These are phyloP conservation scores for Trisateles emortualis DNA, from an alignment of 2,888 invertebrate species.

Conservation along the genomic window DNA sequence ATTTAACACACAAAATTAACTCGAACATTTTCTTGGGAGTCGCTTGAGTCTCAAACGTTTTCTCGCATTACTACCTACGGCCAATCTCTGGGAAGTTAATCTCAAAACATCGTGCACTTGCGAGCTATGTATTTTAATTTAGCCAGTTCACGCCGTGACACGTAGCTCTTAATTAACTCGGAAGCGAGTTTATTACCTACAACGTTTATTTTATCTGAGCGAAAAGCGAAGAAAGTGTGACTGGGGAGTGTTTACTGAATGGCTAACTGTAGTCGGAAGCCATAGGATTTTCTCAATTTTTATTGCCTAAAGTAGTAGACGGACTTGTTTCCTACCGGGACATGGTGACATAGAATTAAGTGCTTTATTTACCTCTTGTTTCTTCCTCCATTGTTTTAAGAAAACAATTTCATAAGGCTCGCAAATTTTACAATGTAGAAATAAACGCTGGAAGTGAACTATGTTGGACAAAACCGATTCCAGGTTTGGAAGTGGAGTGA, in stretches of 20 bases:
- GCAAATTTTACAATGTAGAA: no score
- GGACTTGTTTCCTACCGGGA: no score
- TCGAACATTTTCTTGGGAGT: conserved; percentile 27
- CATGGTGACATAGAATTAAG: no score
- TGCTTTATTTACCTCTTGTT: no score
- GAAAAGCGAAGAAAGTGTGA: conserved; percentile 42
- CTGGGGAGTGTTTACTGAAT: conserved; percentile 36
- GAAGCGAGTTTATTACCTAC: conserved; percentile 55
- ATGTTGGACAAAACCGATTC: no score
- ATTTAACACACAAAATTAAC: conserved; percentile 43
- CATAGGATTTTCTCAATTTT: conserved; percentile 15
- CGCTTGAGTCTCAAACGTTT: conserved; percentile 35
- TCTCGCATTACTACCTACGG: conserved; percentile 35
- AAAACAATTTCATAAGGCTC: no score
- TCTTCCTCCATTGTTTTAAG: no score
- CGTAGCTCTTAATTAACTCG: conserved; percentile 62
- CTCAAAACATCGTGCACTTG: conserved; percentile 47
- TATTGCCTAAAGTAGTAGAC: no score
- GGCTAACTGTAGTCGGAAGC: conserved; percentile 16
- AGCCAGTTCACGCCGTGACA: conserved; percentile 50
- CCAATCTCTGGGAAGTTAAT: conserved; percentile 49
- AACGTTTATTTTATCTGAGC: conserved; percentile 52
- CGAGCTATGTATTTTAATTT: conserved; percentile 58
- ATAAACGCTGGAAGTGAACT: no score
- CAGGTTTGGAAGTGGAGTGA: no score